Evolutionary conservation across 2,113 vertebrate species (phyloP).

Genomic region (Numenius arquata): DNA sequence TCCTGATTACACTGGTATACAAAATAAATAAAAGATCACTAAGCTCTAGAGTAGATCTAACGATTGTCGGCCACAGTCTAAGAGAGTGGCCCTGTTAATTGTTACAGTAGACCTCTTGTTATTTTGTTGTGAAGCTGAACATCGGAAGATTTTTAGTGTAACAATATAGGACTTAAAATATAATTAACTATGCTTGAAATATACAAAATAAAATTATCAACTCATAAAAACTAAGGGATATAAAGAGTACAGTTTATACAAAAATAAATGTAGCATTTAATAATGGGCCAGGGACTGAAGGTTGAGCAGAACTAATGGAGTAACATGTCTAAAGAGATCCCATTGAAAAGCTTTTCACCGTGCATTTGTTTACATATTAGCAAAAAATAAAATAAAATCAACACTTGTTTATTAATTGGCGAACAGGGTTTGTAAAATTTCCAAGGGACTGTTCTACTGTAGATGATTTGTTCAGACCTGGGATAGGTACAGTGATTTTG

Average conservation of each 20-base stretch:
- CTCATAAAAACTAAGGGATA: constrained; percentile 42
- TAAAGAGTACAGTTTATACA: constrained; percentile 9
- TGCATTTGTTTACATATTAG: not conserved
- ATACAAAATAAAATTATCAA: constrained; percentile 50
- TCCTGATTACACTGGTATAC: not conserved
- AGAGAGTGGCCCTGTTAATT: not conserved
- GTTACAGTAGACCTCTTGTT: not conserved
- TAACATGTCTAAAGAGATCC: not conserved
- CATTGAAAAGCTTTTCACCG: not conserved
- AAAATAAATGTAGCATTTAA: constrained; percentile 58
- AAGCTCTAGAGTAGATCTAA: not conserved
- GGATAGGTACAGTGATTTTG: not conserved
- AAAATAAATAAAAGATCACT: constrained; percentile 20
- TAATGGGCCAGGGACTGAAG: not conserved
- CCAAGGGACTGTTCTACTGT: not conserved
- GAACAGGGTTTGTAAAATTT: not conserved
- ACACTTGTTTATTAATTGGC: not conserved
- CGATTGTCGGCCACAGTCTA: not conserved
- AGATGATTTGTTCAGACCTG: not conserved
- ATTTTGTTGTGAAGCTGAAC: not conserved
- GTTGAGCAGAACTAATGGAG: not conserved
- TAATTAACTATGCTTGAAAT: not conserved
- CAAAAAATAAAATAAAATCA: not conserved
- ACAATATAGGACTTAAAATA: constrained; percentile 8
- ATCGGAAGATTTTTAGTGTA: not conserved